These are phyloP conservation scores for Porites cylindrica DNA, from an alignment of 92 coral and sea anemone genomes.

Conservation along the genomic window DNA sequence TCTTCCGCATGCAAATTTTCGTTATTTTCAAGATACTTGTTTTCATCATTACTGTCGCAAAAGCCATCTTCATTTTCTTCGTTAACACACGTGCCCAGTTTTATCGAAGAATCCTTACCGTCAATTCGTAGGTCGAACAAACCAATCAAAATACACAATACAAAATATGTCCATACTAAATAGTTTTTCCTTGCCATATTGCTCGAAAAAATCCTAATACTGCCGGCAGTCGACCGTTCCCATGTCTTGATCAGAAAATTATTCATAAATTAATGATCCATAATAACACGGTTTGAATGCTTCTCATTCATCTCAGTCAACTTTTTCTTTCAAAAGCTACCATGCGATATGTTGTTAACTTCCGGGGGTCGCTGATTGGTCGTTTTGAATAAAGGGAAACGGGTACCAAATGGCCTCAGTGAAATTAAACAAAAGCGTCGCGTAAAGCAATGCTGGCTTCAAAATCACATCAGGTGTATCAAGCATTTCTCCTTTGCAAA, in stretches of 20 bases:
- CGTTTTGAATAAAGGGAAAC: constrained; percentile 19
- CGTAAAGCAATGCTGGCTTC: background rate
- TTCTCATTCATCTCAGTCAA: constrained; percentile 3
- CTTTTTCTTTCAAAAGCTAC: constrained; percentile 18
- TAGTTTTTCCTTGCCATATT: constrained; percentile 21
- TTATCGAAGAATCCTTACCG: background rate
- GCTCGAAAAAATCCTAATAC: background rate
- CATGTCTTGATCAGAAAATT: constrained; percentile 32
- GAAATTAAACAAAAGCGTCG: constrained; percentile 7
- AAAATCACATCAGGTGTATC: background rate
- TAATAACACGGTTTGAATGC: constrained; percentile 9
- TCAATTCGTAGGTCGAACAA: background rate
- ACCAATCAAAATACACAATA: constrained; percentile 1
- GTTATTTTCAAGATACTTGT: constrained; percentile 33
- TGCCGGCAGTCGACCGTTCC: background rate
- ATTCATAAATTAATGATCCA: constrained; percentile 55
- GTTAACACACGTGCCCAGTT: constrained; percentile 22
- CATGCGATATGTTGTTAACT: constrained; percentile 4
- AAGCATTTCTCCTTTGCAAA: background rate
- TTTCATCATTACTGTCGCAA: constrained; percentile 48
- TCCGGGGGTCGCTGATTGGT: constrained; percentile 27
- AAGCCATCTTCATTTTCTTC: constrained; percentile 40
- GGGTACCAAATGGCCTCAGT: constrained; percentile 32
- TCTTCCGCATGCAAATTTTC: background rate
- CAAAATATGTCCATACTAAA: background rate